Base-by-base conservation (phyloP, 2,888 invertebrate genomes). In the Caenorhabditis doughertyi region DNA sequence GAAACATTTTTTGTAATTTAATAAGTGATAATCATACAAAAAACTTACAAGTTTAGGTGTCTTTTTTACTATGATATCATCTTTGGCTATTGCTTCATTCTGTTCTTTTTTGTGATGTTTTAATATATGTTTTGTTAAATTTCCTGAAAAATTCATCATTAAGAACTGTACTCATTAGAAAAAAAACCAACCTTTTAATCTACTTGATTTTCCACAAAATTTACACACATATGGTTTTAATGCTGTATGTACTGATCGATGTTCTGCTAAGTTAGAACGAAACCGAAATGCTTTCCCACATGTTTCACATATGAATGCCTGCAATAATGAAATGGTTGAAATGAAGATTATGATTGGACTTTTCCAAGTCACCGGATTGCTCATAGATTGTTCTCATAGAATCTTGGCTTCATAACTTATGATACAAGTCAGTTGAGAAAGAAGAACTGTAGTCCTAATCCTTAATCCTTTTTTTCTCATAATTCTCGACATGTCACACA, bases 221-320 rank as follows among this genome's bases (percentile, higher is more conserved):
- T 90, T 90, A 88, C 92, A 92, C 29, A 92, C 92, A 85, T 91
- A 92, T 51, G 92, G 92, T 82, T 90, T 90, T 58, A 90, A 82
- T 35, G 91, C 90, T 21, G 92, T 92, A 83, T 92, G 92, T 32
- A 92, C 92, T 72, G 90, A 90, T 32, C 92, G 89, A 81, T 92
- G 92, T 71, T 92, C 92, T 64, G 92, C 92, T 70, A 92, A 81
- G 80, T 92, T 92, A 21, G 91, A 91, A 27, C 92, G 90, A 83
- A 92, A 92, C 35, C 92, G 91, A 77, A 92, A 92, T 32, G 91
- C 92, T 84, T 92, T 92, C 39, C 89, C 89, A 87, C 92, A 92
- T 76, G 91, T 92, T 84, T 92, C 92, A 81, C 92, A 92, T 53
- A 92, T 88, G 85, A 92, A 92, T 42, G 88, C 77, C 88, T 88